Evolutionary conservation across 2,797 vertebrate genomes (phyloP), one percentile per base, ranked within the genome.

Genomic region (Alosa sapidissima): DNA sequence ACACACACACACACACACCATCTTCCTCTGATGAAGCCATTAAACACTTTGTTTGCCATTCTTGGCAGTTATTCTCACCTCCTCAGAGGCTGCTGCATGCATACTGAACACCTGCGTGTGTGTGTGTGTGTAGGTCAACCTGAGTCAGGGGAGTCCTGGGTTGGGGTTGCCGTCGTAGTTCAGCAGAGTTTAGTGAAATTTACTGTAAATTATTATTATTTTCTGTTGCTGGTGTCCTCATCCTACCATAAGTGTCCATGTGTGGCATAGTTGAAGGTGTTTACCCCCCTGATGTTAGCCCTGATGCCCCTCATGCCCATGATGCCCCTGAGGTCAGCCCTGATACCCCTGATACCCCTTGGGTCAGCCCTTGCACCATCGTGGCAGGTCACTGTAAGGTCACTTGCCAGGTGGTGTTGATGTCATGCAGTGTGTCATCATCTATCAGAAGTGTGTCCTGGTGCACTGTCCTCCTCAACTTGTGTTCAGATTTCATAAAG

Each of bases 71-170:
- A 55, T 55, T 55, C 19, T 55, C 65, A 72, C 28, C 65, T 36
- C 24, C 14, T 72, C 11, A 36, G 3, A 68, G 28, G 65, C 1
- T 28, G 11, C 65, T 16, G 65, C 65, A 72, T 72, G 65, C 9
- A 41, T 55, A 55, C 52, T 54, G 52, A 11, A 54, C 13, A 11
- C 52, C 52, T 54, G 52, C 11, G 9, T 72, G 65, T 72, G 65
- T 36, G 65, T 14, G 54, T 93, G 91, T 0, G 90, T 89, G 0
- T 92, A 41, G 85, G 33, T 87, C 87, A 54, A 0, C 4, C 87
- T 0, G 36, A 75, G 68, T 55, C 3, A 55, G 65, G 33, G 5
- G 33, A 72, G 33, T 1, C 4, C 65, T 65, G 7, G n/a, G 24
- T 24, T 65, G 36, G 41, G 33, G 33, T 75, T 41, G 68, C 68